Evolutionary conservation across 1,140 invertebrate genomes (phyloP).

Genomic region (Papilio polyxenes): DNA sequence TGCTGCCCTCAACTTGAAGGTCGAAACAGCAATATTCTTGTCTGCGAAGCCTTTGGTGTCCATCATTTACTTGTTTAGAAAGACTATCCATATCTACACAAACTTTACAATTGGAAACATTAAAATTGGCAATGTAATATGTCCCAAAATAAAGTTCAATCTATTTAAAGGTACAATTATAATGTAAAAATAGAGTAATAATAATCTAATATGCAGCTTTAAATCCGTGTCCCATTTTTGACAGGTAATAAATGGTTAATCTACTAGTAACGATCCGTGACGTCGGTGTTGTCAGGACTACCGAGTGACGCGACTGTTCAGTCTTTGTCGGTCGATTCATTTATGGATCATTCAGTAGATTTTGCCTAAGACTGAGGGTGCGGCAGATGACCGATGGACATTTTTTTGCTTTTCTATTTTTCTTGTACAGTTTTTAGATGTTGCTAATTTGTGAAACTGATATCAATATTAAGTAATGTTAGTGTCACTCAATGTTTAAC

Average conservation of each 20-base stretch:
- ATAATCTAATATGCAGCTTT: background rate
- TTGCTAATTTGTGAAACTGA: slow-evolving; percentile 22
- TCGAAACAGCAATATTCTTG: slow-evolving; percentile 3
- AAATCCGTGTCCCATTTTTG: slow-evolving; percentile 2
- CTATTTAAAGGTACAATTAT: background rate
- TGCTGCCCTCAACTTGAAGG: slow-evolving; percentile 9
- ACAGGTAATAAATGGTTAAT: background rate
- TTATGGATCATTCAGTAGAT: slow-evolving; percentile 32
- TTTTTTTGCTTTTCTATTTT: slow-evolving; percentile 41
- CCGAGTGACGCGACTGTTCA: background rate
- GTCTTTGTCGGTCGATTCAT: slow-evolving; percentile 32
- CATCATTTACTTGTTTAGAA: background rate
- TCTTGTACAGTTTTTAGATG: slow-evolving; percentile 38
- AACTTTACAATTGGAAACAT: background rate
- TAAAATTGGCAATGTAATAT: background rate
- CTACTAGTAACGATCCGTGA: slow-evolving; percentile 22
- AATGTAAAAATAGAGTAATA: too few relatives aligned
- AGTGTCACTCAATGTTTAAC: too few relatives aligned
- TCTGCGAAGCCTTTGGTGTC: background rate
- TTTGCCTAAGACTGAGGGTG: slow-evolving; percentile 29
- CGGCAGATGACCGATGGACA: slow-evolving; percentile 27
- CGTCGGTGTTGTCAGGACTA: slow-evolving; percentile 13
- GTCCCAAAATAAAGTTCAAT: too few relatives aligned
- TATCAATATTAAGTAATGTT: too few relatives aligned
- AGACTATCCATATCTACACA: background rate